Conservation (phyloP, 2,797 vertebrate genomes). For the Pachyuromys duprasi region DNA sequence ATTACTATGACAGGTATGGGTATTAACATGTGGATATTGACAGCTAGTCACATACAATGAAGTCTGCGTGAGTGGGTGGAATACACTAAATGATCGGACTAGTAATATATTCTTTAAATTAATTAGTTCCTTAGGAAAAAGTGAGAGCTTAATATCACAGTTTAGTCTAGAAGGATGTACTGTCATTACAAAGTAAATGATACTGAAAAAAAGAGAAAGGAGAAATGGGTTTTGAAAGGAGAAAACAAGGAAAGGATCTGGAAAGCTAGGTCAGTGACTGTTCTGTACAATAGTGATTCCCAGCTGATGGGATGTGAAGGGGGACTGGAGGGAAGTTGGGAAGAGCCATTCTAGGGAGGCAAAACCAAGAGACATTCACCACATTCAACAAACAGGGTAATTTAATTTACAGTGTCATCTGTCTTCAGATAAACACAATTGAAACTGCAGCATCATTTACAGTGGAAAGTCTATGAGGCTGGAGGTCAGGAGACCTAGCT, state of each 20-base stretch:
- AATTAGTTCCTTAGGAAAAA: constrained; percentile 25
- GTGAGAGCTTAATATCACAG: background rate
- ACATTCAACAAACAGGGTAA: background rate
- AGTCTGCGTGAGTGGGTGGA: background rate
- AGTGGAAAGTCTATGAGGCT: background rate
- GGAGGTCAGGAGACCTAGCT: background rate
- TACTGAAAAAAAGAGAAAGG: background rate
- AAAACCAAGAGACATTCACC: background rate
- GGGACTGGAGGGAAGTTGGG: background rate
- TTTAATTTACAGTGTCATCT: constrained; percentile 41
- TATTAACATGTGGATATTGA: background rate
- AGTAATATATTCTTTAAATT: constrained; percentile 33
- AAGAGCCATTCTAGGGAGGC: background rate
- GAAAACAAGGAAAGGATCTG: background rate
- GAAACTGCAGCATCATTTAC: background rate
- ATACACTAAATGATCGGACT: background rate
- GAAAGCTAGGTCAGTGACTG: background rate
- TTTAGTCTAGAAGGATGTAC: background rate
- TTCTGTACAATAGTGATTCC: background rate
- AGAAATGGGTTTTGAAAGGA: background rate
- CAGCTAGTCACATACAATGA: background rate
- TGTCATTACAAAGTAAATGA: background rate
- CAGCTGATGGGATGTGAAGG: background rate
- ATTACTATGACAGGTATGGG: background rate
- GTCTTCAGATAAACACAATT: constrained; percentile 35